phyloP scores from a whole-genome alignment of 2,888 invertebrate species.

The Rhagonycha fulva region DNA sequence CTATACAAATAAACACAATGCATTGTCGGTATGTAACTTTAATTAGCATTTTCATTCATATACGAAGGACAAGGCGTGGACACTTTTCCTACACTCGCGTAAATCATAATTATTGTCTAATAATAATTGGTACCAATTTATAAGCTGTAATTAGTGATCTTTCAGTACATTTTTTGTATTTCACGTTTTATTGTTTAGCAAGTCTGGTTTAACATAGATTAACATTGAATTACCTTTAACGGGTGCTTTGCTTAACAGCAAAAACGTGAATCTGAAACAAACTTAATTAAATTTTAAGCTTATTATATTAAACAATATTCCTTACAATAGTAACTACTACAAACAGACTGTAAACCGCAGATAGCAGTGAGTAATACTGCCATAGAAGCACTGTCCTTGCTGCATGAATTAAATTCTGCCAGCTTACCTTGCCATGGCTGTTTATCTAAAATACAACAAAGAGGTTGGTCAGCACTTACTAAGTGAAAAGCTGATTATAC shows the following conservation, averaged over 20 bases:
- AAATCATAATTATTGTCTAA: not conserved
- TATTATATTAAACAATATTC: constrained; percentile 23
- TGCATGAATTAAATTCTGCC: constrained; percentile 12
- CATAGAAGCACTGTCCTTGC: constrained; percentile 12
- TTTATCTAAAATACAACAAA: not conserved
- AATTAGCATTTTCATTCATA: not conserved
- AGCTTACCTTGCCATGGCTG: constrained; percentile 2
- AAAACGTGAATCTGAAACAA: not conserved
- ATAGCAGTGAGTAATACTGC: constrained; percentile 20
- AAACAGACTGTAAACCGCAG: constrained; percentile 30
- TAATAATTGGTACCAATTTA: not conserved
- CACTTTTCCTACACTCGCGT: not conserved
- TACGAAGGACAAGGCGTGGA: not conserved
- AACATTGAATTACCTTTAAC: not conserved
- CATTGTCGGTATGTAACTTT: not conserved
- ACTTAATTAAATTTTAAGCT: constrained; percentile 29
- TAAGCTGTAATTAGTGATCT: not conserved
- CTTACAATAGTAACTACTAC: constrained; percentile 24
- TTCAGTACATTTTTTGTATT: not conserved
- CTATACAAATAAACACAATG: not conserved
- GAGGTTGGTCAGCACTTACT: constrained; percentile 2
- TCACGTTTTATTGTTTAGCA: not conserved
- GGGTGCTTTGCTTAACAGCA: not conserved
- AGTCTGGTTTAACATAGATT: not conserved
- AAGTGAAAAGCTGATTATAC: not conserved